Conservation (phyloP, 2,113 vertebrate species). For the Planiliza haematocheilus region DNA sequence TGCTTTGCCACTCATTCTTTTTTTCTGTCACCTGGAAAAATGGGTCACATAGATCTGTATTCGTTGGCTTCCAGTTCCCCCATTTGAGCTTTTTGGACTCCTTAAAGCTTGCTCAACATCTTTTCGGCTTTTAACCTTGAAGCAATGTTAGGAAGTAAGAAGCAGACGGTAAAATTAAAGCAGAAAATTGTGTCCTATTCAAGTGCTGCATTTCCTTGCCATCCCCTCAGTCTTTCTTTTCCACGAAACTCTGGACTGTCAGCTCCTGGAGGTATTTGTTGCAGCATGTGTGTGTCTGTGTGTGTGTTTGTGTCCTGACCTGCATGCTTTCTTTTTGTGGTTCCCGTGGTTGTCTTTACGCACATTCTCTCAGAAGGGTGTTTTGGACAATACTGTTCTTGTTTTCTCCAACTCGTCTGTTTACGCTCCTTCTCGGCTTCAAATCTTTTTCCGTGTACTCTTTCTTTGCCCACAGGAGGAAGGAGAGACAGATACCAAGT, state of each 20-base stretch:
- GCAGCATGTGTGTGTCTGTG: slow-evolving; percentile 22
- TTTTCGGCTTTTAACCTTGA: too few species aligned
- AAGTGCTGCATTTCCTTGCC: background rate
- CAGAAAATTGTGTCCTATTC: background rate
- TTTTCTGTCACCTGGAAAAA: slow-evolving; percentile 32
- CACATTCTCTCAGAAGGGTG: slow-evolving; percentile 64
- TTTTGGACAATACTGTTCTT: background rate
- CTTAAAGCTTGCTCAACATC: background rate
- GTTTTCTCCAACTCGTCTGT: slow-evolving; percentile 22
- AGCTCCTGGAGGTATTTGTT: background rate
- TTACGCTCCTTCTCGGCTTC: slow-evolving; percentile 38
- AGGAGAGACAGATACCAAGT: slow-evolving; percentile 76
- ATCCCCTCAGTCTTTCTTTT: slow-evolving; percentile 6
- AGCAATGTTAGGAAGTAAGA: background rate
- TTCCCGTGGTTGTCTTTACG: slow-evolving; percentile 29
- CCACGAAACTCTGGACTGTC: background rate
- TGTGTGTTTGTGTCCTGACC: slow-evolving; percentile 35
- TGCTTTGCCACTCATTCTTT: slow-evolving; percentile 22
- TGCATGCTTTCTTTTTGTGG: slow-evolving; percentile 45
- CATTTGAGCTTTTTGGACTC: background rate
- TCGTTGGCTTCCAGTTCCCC: slow-evolving; percentile 8
- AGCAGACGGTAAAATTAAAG: background rate
- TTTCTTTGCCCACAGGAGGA: slow-evolving; percentile 68
- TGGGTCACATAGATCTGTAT: slow-evolving; percentile 15
- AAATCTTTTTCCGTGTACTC: slow-evolving; percentile 46